Evolutionary conservation across 2,797 vertebrate genomes (phyloP).

Genomic region (Merluccius polli): DNA sequence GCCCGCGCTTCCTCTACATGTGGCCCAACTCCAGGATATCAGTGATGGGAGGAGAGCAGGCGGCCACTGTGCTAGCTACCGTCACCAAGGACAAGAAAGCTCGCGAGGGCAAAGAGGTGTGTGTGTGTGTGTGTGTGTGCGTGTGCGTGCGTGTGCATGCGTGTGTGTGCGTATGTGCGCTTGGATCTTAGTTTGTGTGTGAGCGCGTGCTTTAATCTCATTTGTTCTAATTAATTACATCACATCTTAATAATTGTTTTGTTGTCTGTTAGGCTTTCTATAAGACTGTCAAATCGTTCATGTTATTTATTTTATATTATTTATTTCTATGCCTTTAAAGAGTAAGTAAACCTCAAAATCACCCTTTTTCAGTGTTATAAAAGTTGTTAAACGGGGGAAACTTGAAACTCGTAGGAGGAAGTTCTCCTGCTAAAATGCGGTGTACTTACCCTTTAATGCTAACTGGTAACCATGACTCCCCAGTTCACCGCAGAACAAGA

Average conservation of each 20-base stretch:
- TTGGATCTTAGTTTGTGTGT: background rate
- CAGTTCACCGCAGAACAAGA: constrained; percentile 91
- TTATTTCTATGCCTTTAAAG: background rate
- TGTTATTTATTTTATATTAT: background rate
- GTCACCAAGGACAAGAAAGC: constrained; percentile 89
- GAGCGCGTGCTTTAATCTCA: background rate
- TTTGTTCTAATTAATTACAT: background rate
- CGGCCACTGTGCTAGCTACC: constrained; percentile 91
- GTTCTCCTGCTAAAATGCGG: background rate
- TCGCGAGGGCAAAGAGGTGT: constrained; percentile 91
- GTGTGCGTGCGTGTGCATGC: background rate
- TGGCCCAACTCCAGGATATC: constrained; percentile 98
- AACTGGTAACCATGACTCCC: constrained; percentile 30
- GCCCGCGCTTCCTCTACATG: constrained; percentile 95
- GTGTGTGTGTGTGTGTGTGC: background rate
- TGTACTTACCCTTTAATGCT: background rate
- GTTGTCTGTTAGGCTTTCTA: background rate
- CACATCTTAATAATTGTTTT: background rate
- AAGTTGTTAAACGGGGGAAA: too few relatives aligned
- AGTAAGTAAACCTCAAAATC: too few relatives aligned
- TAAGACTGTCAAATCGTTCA: background rate
- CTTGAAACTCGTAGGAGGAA: background rate
- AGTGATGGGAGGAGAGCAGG: constrained; percentile 98
- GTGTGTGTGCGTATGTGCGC: background rate
- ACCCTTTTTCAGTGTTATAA: too few relatives aligned